Percentiles rank a stretch among this genome's conserved stretches.
phyloP scores from a whole-genome alignment of 2,113 vertebrate species.

The Loxodonta africana region DNA sequence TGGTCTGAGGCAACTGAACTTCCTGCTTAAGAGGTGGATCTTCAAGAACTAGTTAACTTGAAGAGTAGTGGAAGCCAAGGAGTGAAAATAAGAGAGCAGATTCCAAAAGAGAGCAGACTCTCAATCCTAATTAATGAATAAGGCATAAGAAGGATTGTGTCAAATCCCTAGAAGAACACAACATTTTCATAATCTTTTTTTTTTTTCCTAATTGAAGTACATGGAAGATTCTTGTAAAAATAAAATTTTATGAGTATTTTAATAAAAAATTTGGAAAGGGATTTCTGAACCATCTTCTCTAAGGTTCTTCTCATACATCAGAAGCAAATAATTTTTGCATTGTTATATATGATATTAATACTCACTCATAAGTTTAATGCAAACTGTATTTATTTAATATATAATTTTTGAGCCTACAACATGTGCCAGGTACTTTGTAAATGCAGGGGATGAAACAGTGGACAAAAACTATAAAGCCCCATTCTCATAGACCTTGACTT shows the following conservation, averaged over 20 bases:
- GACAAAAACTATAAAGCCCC: neutral
- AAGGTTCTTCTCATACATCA: neutral
- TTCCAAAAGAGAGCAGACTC: conserved; percentile 13
- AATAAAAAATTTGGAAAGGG: conserved; percentile 29
- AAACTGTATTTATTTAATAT: conserved; percentile 33
- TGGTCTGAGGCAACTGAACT: conserved; percentile 17
- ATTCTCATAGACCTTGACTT: neutral
- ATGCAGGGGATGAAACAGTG: neutral
- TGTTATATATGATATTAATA: conserved; percentile 21
- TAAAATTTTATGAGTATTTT: conserved; percentile 33
- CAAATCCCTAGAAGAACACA: neutral
- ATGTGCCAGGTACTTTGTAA: neutral
- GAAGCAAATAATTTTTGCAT: conserved; percentile 17
- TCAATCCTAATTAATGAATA: conserved; percentile 13
- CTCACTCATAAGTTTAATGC: conserved; percentile 29
- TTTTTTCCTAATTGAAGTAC: neutral
- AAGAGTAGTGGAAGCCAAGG: conserved; percentile 20
- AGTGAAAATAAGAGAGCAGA: conserved; percentile 11
- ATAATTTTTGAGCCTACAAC: neutral
- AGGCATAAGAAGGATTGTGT: neutral
- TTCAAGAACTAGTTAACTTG: conserved; percentile 37
- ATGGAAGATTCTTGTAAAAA: conserved; percentile 30
- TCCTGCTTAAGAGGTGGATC: neutral
- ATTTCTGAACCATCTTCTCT: conserved; percentile 14
- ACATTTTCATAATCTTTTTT: neutral